Percentiles rank a stretch among this genome's conserved stretches.
phyloP scores from a whole-genome alignment of 2,797 vertebrate species.

The Periophthalmus magnuspinnatus region DNA sequence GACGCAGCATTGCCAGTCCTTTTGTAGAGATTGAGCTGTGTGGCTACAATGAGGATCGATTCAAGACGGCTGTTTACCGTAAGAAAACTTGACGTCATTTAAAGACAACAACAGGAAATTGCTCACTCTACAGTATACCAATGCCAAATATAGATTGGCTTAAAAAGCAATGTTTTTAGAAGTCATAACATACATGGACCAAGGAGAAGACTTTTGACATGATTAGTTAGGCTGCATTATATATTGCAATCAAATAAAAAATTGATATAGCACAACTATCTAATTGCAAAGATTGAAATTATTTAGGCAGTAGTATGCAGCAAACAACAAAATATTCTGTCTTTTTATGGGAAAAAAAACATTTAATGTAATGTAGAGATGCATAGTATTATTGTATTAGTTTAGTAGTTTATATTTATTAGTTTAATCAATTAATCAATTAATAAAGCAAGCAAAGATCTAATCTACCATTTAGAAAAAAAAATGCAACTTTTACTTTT shows the following conservation, averaged over 20 bases:
- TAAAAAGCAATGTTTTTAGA: not conserved
- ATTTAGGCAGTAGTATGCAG: not conserved
- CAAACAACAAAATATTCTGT: not conserved
- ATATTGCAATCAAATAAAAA: not conserved
- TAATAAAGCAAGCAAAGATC: too few relatives aligned
- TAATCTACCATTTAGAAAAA: too few relatives aligned
- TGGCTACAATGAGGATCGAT: slow-evolving; percentile 91
- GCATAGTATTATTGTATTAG: not conserved
- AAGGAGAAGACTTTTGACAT: not conserved
- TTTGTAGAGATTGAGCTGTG: slow-evolving; percentile 96
- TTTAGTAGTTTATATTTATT: not conserved
- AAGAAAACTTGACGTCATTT: slow-evolving; percentile 53
- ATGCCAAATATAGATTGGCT: not conserved
- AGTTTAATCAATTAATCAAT: too few relatives aligned
- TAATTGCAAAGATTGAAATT: not conserved
- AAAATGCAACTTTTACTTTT: too few relatives aligned
- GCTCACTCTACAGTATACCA: not conserved
- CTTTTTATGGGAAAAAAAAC: not conserved
- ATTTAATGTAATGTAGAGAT: too few relatives aligned
- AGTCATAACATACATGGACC: not conserved
- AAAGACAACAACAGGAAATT: not conserved
- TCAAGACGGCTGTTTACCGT: slow-evolving; percentile 92
- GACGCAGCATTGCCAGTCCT: slow-evolving; percentile 91
- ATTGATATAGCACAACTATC: not conserved
- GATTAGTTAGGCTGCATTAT: not conserved